Percentiles rank a stretch among this genome's conserved stretches.
These are phyloP conservation scores for Pica pica DNA, from an alignment of 2,113 vertebrate species.

Conservation along the genomic window DNA sequence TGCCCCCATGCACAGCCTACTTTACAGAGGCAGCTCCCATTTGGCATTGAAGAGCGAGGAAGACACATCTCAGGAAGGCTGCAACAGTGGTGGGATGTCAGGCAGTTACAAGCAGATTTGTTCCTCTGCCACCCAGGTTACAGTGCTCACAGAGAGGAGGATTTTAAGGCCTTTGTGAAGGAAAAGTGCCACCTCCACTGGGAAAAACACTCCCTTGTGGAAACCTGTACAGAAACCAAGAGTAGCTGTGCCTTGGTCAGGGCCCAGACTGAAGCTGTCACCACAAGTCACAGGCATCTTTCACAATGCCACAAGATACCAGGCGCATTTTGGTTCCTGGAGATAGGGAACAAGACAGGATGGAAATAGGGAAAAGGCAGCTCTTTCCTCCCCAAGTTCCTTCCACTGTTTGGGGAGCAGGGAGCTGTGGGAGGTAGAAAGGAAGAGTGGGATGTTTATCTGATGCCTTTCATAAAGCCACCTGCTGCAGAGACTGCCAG, in stretches of 20 bases:
- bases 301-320: neutral
- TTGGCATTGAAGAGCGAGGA: neutral
- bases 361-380: neutral
- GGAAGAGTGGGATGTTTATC: neutral
- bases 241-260: neutral
- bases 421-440: neutral
- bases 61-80: neutral
- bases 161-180: neutral
- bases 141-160: neutral
- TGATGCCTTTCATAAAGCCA: neutral
- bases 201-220: neutral
- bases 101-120: neutral
- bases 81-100: rapidly evolving
- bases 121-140: neutral
- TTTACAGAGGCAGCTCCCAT: neutral
- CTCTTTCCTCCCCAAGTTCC: neutral
- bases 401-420: neutral
- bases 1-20: neutral
- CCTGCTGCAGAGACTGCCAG: neutral
- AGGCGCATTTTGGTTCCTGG: neutral
- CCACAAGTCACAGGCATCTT: neutral
- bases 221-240: neutral
- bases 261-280: neutral
- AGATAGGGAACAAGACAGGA: neutral
- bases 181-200: neutral